Percentiles rank a stretch among this genome's conserved stretches.
phyloP scores from a whole-genome alignment of 2,113 vertebrate species.

The Leptocoma aspasia region DNA sequence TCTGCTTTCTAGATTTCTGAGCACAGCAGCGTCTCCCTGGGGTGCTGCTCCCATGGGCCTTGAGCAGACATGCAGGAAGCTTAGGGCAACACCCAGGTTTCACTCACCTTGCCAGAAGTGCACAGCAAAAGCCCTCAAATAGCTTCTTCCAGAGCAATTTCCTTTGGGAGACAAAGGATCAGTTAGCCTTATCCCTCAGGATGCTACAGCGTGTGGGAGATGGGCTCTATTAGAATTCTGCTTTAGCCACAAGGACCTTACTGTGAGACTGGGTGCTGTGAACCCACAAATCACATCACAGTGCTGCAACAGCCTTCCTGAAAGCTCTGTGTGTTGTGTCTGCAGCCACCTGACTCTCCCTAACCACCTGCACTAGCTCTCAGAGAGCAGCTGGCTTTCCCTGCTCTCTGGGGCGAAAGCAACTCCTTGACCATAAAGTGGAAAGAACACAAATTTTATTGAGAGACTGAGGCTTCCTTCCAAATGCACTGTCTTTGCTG shows the following conservation, averaged over 20 bases:
- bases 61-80: neutral
- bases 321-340: neutral
- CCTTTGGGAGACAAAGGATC: neutral
- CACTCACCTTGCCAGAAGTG: neutral
- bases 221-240: neutral
- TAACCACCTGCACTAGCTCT: neutral
- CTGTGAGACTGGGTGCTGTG: neutral
- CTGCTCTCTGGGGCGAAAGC: neutral
- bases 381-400: constrained; percentile 16
- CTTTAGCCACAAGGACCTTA: neutral
- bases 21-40: neutral
- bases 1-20: neutral
- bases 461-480: neutral
- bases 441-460: constrained; percentile 28
- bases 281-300: neutral
- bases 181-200: neutral
- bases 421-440: constrained; percentile 43
- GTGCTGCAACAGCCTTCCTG: neutral
- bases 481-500: neutral
- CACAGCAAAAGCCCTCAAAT: neutral
- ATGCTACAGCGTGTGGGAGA: rapidly evolving
- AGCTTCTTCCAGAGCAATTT: neutral
- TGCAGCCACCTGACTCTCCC: neutral
- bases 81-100: neutral
- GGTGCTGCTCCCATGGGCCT: neutral